Evolutionary conservation across 2,113 vertebrate genomes (phyloP).

Genomic region (Osmerus eperlanus): DNA sequence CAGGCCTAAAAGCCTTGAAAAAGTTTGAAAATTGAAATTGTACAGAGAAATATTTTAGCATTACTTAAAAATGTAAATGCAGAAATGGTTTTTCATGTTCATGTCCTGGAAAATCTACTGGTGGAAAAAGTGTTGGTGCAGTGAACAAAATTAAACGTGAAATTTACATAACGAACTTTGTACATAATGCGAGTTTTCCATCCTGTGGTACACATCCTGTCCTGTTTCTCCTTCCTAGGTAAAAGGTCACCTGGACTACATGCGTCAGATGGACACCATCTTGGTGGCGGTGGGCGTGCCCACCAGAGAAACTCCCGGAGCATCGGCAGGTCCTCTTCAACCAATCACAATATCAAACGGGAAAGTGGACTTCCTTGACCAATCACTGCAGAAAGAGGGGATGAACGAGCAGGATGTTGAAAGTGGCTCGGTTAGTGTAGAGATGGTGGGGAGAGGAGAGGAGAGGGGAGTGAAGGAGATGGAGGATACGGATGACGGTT

Average conservation of each 20-base stretch:
- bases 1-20: not conserved
- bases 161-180: too few species aligned
- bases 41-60: too few species aligned
- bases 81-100: too few species aligned
- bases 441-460: not conserved
- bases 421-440: too few species aligned
- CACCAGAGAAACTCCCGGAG: constrained; percentile 77
- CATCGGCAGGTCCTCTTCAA: constrained; percentile 36
- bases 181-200: not conserved
- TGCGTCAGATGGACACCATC: constrained; percentile 93
- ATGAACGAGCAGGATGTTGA: not conserved
- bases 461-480: not conserved
- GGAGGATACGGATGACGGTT: constrained; percentile 1
- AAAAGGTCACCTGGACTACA: constrained; percentile 93
- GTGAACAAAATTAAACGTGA: too few species aligned
- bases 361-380: not conserved
- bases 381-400: not conserved
- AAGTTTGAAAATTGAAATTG: not conserved
- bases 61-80: too few species aligned
- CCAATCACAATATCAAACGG: constrained; percentile 10
- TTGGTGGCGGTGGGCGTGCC: constrained; percentile 85
- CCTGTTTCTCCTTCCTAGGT: constrained; percentile 72
- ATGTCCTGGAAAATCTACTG: too few species aligned
- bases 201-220: too few species aligned
- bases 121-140: too few species aligned